Evolutionary conservation across 2,888 invertebrate species (phyloP), one percentile per base, ranked within the genome.

Genomic region (Xestobium rufovillosum): DNA sequence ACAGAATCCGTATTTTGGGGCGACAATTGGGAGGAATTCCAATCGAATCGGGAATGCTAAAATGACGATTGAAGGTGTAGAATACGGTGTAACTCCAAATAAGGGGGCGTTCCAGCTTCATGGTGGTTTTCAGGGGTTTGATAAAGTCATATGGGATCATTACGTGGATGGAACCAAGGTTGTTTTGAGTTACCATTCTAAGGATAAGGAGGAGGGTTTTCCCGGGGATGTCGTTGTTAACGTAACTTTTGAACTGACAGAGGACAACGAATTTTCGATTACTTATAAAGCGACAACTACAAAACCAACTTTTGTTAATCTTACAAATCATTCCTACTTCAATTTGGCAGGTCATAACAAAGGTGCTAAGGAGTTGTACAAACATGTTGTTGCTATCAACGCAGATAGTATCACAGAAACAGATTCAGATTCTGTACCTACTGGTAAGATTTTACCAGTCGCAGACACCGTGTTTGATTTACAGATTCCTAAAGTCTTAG

Each of bases 301-400:
- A 6, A 83, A 84, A 56, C 75, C 85, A 0, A 94, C 92, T 0
- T 78, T 84, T 9, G 70, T 95, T 42, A 94, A 89, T 63, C 66
- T 96, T 37, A 90, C 90, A 30, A 87, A 85, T 61, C 84, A 92
- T 56, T 78, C 85, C 1, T 95, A 86, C 62, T 94, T 95, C 65
- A 96, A 96, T 67, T 71, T 96, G 26, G 88, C 81, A 31, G 94
- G 94, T n/a, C 89, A 92, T 66, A 81, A 82, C 55, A 66, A 76
- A 9, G 85, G 84, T 2, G 63, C 72, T 1, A 66, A 69, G 4
- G 73, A 73, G 38, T 60, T 86, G 42, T 75, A 76, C 50, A 79
- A 83, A 14, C 88, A 88, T 59, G 66, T 70, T 14, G 65, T 88
- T 26, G 71, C 72, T 11, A 74, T 92, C 19, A 83, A 83, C 56